A percentile compares a stretch with the other conserved stretches of the same genome.
Evolutionary conservation across 2,888 invertebrate species (phyloP).

Genomic region (Fragum fragum): DNA sequence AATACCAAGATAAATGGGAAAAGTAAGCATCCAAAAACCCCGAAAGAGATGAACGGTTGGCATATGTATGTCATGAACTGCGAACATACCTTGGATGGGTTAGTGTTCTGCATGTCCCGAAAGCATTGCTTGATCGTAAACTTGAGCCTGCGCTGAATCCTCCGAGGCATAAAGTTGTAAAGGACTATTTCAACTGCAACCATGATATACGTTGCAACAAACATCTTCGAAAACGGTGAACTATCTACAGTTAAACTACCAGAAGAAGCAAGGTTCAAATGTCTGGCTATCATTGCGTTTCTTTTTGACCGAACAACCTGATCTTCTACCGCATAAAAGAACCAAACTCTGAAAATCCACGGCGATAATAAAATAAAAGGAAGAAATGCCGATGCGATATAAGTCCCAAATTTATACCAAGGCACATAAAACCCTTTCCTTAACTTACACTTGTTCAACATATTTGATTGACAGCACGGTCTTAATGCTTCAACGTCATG

Average conservation of each 20-base stretch:
- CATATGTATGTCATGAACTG: constrained; percentile 16
- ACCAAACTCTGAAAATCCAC: constrained; percentile 55
- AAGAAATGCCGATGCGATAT: constrained; percentile 24
- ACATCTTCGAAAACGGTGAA: constrained; percentile 40
- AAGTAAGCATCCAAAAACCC: constrained; percentile 43
- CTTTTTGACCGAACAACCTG: constrained; percentile 10
- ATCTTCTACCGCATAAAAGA: constrained; percentile 46
- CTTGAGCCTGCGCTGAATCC: constrained; percentile 39
- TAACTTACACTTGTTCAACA: constrained; percentile 16
- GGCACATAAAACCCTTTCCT: neutral
- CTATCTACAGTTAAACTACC: constrained; percentile 43
- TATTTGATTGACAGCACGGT: constrained; percentile 45
- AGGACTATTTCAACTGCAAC: constrained; percentile 36
- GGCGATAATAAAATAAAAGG: constrained; percentile 26
- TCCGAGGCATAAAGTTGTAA: constrained; percentile 22
- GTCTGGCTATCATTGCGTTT: constrained; percentile 9
- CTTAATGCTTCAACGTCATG: constrained; percentile 31
- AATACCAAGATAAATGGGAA: constrained; percentile 33
- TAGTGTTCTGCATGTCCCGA: constrained; percentile 33
- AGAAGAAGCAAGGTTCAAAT: constrained; percentile 34
- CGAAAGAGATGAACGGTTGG: constrained; percentile 34
- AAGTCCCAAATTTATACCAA: constrained; percentile 42
- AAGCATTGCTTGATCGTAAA: constrained; percentile 46
- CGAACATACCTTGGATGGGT: constrained; percentile 35
- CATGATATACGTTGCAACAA: constrained; percentile 39